These are phyloP conservation scores for Chloromyia formosa DNA, from an alignment of 2,888 invertebrate genomes.

Conservation along the genomic window DNA sequence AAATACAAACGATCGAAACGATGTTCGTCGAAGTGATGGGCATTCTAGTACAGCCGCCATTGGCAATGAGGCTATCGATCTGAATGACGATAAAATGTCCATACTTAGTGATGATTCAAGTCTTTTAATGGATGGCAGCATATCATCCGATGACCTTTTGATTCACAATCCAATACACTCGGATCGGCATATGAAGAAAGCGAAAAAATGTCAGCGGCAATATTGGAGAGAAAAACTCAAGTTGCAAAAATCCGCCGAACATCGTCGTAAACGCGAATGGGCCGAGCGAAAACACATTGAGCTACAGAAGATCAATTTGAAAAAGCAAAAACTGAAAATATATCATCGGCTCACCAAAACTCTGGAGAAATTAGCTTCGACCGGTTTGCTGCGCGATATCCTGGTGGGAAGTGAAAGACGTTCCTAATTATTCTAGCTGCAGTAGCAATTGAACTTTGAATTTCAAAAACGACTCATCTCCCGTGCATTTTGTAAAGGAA, in stretches of 20 bases:
- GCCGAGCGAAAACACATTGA: conserved; percentile 20
- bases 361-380: conserved; percentile 28
- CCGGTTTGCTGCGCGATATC: neutral
- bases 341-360: conserved; percentile 24
- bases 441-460: too few relatives aligned
- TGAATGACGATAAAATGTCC: conserved; percentile 3
- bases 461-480: too few relatives aligned
- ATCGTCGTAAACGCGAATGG: conserved; percentile 29
- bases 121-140: neutral
- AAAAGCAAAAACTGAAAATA: conserved; percentile 26
- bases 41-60: neutral
- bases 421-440: too few relatives aligned
- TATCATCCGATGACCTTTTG: conserved; percentile 13
- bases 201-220: conserved; percentile 1
- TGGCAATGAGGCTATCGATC: neutral
- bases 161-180: neutral
- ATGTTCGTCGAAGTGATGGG: neutral
- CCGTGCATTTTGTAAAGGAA: too few relatives aligned
- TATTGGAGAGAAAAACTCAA: conserved; percentile 38
- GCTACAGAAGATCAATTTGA: conserved; percentile 29
- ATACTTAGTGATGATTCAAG: conserved; percentile 10
- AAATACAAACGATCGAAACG: neutral
- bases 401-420: conserved; percentile 5
- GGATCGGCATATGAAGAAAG: neutral
- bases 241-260: conserved; percentile 25